Evolutionary conservation across 1,140 invertebrate genomes (phyloP).

Genomic region (Ceratoteleas bidentatus): DNA sequence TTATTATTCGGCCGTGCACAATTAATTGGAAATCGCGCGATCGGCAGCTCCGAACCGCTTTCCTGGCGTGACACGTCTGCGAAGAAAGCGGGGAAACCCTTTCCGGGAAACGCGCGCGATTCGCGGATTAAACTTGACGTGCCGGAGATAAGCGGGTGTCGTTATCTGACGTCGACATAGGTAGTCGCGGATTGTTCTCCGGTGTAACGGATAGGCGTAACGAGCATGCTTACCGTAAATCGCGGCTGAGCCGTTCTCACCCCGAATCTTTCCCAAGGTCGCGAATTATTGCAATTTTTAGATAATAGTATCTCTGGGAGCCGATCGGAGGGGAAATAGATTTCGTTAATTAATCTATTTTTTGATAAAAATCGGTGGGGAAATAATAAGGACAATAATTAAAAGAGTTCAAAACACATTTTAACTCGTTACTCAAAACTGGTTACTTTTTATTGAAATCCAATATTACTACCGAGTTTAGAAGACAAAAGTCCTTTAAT

Average conservation of each 20-base stretch:
- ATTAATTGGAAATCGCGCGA: constrained; percentile 19
- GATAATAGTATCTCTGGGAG: too few relatives aligned
- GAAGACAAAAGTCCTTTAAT: too few relatives aligned
- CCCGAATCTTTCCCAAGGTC: constrained; percentile 36
- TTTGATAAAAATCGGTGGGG: too few relatives aligned
- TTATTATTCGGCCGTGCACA: constrained; percentile 6
- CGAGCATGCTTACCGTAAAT: constrained; percentile 44
- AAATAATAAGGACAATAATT: too few relatives aligned
- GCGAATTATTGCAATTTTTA: constrained; percentile 9
- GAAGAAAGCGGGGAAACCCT: constrained; percentile 41
- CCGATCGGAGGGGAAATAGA: too few relatives aligned
- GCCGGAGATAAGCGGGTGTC: constrained; percentile 51
- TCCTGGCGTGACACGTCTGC: not conserved
- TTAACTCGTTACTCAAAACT: too few relatives aligned
- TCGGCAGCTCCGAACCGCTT: constrained; percentile 12
- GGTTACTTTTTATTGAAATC: too few relatives aligned
- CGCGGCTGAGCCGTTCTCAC: constrained; percentile 41
- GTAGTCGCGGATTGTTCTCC: constrained; percentile 46
- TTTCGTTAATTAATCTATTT: too few relatives aligned
- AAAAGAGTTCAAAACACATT: too few relatives aligned
- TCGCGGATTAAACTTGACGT: constrained; percentile 53
- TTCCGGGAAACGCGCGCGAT: constrained; percentile 7
- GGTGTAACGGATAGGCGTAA: constrained; percentile 48
- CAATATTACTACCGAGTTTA: too few relatives aligned
- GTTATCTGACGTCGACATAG: constrained; percentile 49